Evolutionary conservation across 2,797 vertebrate species (phyloP), one percentile per base, ranked within the genome.

Genomic region (Vespertilio murinus): DNA sequence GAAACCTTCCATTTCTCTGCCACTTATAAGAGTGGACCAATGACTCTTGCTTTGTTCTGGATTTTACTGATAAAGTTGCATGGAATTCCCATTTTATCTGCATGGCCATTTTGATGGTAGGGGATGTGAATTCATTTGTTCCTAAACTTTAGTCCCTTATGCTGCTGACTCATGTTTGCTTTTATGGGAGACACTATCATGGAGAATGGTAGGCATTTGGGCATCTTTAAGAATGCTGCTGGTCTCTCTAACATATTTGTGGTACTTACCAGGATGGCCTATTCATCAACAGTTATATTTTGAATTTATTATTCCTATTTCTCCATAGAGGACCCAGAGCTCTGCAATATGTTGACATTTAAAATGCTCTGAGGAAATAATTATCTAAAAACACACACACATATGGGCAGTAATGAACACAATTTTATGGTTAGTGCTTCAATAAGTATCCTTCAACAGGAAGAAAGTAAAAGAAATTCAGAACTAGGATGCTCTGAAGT

Each of bases 321-420:
- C 70, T 86, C 25, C 14, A 71, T 70, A 79, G 54, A 93, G 8
- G 38, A 52, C 54, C 54, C 67, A 91, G 25, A 49, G 23, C 5
- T 87, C 61, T 95, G 12, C 42, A 78, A 70, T 82, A 78, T 82
- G 30, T 45, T 71, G 22, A 64, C 64, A 75, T 75, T 30, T 52
- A 56, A 85, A 93, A 85, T 88, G 33, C 38, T 80, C 25, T 56
- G 33, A 88, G 56, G 61, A 96, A 95, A 81, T 59, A 88, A 88
- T 79, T 91, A 86, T 65, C 93, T 56, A 20, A 52, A 73, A 30
- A 67, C 40, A 81, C 45, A 56, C 45, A 22, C n/a, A 20, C 47
- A 92, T 73, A 61, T n/a, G 38, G 42, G 22, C 3, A 11, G 23
- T 47, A 84, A 59, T 91, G 77, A 88, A 22, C 25, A 65, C 22